These are phyloP conservation scores for Morpho deidamia DNA, from an alignment of 2,888 invertebrate genomes.

Conservation along the genomic window DNA sequence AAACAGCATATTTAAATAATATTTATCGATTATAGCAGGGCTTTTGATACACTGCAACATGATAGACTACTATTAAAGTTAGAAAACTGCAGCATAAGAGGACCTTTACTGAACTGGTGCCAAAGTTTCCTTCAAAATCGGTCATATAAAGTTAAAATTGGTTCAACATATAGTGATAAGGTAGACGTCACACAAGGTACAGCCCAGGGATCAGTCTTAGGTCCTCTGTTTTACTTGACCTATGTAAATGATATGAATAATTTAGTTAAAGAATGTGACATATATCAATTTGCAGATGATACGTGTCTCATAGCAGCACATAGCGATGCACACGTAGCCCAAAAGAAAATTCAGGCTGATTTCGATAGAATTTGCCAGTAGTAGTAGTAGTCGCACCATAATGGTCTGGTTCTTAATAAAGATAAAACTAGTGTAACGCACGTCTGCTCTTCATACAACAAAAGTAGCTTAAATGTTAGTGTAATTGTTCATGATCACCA, in stretches of 20 bases:
- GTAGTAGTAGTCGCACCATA: no score
- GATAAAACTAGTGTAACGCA: no score
- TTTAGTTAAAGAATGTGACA: no score
- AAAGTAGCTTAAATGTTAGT: no score
- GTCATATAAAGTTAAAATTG: background rate
- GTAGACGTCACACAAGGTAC: background rate
- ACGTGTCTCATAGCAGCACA: no score
- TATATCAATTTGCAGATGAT: no score
- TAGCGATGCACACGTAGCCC: no score
- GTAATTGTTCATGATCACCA: no score
- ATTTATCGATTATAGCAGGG: background rate
- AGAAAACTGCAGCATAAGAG: slow-evolving; percentile 7
- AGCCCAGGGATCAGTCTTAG: background rate
- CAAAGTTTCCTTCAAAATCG: background rate
- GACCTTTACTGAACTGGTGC: slow-evolving; percentile 12
- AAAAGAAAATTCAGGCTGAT: no score
- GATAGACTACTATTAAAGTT: background rate
- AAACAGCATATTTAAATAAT: background rate
- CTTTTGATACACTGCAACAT: slow-evolving; percentile 6
- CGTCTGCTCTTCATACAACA: no score
- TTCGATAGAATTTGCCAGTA: no score
- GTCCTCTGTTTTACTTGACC: background rate
- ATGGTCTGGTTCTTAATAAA: no score
- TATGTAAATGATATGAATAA: background rate
- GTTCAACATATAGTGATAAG: background rate